A percentile compares a stretch with the other conserved stretches of the same genome.
phyloP scores from a whole-genome alignment of 2,888 invertebrate genomes.

The Apamea epomidion region DNA sequence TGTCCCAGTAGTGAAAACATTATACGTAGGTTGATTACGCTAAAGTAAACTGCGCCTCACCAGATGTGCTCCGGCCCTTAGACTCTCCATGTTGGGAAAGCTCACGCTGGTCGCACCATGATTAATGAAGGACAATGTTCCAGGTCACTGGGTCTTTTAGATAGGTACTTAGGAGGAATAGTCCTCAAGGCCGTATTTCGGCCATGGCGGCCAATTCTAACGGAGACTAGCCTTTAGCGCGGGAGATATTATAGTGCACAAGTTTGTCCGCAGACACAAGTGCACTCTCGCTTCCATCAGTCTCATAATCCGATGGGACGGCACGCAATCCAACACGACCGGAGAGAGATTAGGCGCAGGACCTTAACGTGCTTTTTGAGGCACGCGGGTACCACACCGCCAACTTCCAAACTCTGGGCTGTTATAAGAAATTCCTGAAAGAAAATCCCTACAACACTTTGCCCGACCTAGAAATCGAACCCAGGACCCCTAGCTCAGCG shows the following conservation, averaged over 20 bases:
- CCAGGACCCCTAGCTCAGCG: too few relatives aligned
- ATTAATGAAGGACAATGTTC: neutral
- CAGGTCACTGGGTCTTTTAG: too few relatives aligned
- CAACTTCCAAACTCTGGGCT: neutral
- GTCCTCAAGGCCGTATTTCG: too few relatives aligned
- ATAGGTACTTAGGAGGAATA: neutral
- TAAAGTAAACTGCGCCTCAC: neutral
- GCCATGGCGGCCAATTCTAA: too few relatives aligned
- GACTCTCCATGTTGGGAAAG: neutral
- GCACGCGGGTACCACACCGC: neutral
- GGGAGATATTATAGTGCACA: too few relatives aligned
- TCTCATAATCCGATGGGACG: neutral
- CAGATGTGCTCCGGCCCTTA: neutral
- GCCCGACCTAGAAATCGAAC: too few relatives aligned
- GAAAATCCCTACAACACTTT: too few relatives aligned
- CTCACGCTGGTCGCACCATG: neutral
- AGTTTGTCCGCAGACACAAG: neutral
- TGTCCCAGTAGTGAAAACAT: too few relatives aligned
- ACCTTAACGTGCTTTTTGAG: too few relatives aligned
- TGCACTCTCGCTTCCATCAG: neutral
- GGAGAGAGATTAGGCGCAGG: too few relatives aligned
- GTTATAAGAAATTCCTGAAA: too few relatives aligned
- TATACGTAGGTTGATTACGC: too few relatives aligned
- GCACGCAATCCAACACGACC: neutral
- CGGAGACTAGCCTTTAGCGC: neutral